Conservation (phyloP, 2,113 vertebrate species). For the Scomber japonicus region DNA sequence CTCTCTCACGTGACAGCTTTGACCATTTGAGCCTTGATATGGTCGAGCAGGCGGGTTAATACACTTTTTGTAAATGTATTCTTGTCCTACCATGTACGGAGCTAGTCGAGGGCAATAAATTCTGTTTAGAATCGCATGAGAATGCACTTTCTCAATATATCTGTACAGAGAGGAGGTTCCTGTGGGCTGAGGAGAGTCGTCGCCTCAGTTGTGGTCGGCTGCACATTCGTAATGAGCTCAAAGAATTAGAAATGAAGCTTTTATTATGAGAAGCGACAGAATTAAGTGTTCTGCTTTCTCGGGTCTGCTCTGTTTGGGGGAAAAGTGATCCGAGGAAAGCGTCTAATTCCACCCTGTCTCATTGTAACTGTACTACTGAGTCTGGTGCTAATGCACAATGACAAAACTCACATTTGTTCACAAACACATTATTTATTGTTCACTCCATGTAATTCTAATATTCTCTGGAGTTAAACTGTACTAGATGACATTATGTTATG, state of each 20-base stretch:
- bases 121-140: slow-evolving; percentile 8
- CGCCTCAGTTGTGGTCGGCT: background rate
- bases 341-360: slow-evolving; percentile 57
- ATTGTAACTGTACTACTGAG: slow-evolving; percentile 83
- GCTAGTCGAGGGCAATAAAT: slow-evolving; percentile 59
- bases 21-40: slow-evolving; percentile 63
- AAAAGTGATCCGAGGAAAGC: slow-evolving; percentile 19
- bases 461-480: slow-evolving; percentile 66
- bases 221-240: slow-evolving; percentile 37
- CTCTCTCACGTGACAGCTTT: slow-evolving; percentile 36
- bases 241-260: slow-evolving; percentile 37
- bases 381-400: slow-evolving; percentile 64
- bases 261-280: slow-evolving; percentile 33
- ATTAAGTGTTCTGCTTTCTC: slow-evolving; percentile 32
- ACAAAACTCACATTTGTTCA: slow-evolving; percentile 59
- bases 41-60: slow-evolving; percentile 37
- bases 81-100: slow-evolving; percentile 46
- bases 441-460: slow-evolving; percentile 65
- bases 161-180: slow-evolving; percentile 17
- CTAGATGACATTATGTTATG: slow-evolving; percentile 55
- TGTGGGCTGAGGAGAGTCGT: background rate
- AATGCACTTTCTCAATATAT: slow-evolving; percentile 35
- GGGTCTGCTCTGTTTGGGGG: slow-evolving; percentile 31
- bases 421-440: slow-evolving; percentile 80
- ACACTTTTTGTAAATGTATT: slow-evolving; percentile 59